Evolutionary conservation across 2,888 invertebrate species (phyloP), one percentile per base, ranked within the genome.

Genomic region (Dasysyrphus tricinctus): DNA sequence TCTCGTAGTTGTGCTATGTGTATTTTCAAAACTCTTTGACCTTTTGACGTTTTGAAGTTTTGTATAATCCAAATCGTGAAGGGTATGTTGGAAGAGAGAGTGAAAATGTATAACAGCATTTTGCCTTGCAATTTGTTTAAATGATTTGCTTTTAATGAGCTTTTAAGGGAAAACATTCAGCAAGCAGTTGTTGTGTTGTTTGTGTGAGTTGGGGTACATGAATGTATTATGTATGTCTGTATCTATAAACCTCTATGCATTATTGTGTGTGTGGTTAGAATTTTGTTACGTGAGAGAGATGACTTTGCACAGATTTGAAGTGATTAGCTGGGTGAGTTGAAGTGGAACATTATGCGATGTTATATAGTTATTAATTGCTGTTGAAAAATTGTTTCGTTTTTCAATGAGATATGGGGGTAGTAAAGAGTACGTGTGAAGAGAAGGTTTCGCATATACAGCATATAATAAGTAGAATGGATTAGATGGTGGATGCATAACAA

Each of bases 281-380:
- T 34, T 16, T 57, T 51, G 86, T 82, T 81, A 86, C 82, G 82
- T 82, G 78, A 79, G 82, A 79, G 82, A 82, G 86, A 86, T 86
- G 86, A 82, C 86, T 86, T 79, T 86, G 78, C 86, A 86, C 82
- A 86, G 82, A 86, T 86, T 80, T 82, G 82, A 82, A 86, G 86
- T 86, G 86, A 86, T 86, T 86, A 86, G 86, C 86, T 49, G 86
- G 72, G 86, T 86, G 82, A 86, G 72, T 67, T 86, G 78, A 82
- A 86, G 86, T 86, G 86, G 86, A 86, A 86, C 78, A 79, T 82
- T 82, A 86, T 86, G 78, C 74, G 78, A 72, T 82, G 86, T 86
- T 86, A 82, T 86, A 86, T 86, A 86, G 86, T 86, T 86, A 86
- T 86, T 86, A 86, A 86, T 86, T 85, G 85, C 77, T 85, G 81